Evolutionary conservation across 2,888 invertebrate species (phyloP).

Genomic region (Tinea trinotella): DNA sequence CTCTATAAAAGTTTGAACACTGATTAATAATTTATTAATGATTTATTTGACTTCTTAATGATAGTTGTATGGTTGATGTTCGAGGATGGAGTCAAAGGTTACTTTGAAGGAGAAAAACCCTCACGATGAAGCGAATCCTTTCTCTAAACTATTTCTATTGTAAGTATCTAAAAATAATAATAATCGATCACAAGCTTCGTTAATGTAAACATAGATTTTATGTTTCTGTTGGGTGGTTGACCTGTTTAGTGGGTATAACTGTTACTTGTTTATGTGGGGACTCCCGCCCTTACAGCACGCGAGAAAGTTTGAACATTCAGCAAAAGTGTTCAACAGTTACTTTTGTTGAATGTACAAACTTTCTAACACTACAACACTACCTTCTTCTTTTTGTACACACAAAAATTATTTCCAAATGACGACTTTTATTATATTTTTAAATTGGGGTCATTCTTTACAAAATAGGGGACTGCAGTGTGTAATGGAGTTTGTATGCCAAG

Average conservation of each 20-base stretch:
- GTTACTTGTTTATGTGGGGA: too few species aligned
- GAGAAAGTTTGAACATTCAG: too few species aligned
- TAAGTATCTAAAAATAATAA: slow-evolving; percentile 28
- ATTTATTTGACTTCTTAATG: background rate
- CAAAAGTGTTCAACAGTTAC: too few species aligned
- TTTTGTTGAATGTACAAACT: too few species aligned
- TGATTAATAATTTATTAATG: background rate
- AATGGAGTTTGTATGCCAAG: too few species aligned
- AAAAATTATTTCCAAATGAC: too few species aligned
- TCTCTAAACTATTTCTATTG: slow-evolving; percentile 76
- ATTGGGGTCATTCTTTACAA: too few species aligned
- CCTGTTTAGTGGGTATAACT: background rate
- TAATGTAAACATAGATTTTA: background rate
- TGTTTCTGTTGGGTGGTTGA: background rate
- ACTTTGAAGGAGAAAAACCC: slow-evolving; percentile 75
- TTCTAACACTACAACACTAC: too few species aligned
- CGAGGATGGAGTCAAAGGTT: slow-evolving; percentile 74
- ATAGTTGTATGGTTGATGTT: background rate
- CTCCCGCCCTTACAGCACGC: too few species aligned
- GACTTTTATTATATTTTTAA: too few species aligned
- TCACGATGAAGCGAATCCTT: slow-evolving; percentile 67
- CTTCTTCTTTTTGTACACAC: too few species aligned
- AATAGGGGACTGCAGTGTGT: too few species aligned
- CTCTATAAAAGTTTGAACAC: background rate
- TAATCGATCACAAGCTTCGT: background rate